phyloP scores from a whole-genome alignment of 2,888 invertebrate species.

The Malacosoma neustria region DNA sequence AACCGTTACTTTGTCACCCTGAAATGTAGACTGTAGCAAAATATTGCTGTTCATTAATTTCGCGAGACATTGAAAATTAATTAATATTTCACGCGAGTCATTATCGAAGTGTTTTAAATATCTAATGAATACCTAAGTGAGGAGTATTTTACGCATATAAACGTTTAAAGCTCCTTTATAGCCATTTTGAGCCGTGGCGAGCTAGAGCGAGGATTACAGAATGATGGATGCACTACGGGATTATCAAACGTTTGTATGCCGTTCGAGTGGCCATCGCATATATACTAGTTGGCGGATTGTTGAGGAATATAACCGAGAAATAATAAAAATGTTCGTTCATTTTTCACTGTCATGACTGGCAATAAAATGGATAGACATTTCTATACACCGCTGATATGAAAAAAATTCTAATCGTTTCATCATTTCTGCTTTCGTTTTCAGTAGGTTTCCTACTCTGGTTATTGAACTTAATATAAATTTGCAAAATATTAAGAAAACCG shows the following conservation, averaged over 20 bases:
- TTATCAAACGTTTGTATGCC: constrained; percentile 35
- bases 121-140: constrained; percentile 20
- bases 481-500: too few relatives aligned
- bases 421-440: too few relatives aligned
- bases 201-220: constrained; percentile 44
- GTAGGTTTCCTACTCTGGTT: too few relatives aligned
- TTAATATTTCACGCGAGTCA: neutral
- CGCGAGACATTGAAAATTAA: neutral
- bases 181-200: constrained; percentile 46
- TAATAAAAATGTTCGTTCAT: constrained; percentile 7
- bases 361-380: too few relatives aligned
- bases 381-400: too few relatives aligned
- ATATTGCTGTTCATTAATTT: neutral
- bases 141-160: constrained; percentile 46
- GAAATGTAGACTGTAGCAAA: neutral
- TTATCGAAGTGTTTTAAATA: neutral
- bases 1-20: neutral
- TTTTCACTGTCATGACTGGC: constrained; percentile 10
- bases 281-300: constrained; percentile 11
- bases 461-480: too few relatives aligned
- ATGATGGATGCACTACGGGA: constrained; percentile 54
- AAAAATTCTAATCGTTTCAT: too few relatives aligned
- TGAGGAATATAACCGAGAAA: neutral
- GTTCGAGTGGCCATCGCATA: constrained; percentile 24
- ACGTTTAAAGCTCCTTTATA: constrained; percentile 46